Percentiles rank a stretch among this genome's conserved stretches.
Conservation (phyloP, 1,140 invertebrate genomes). For the Pseudachorutes palmiensis region DNA sequence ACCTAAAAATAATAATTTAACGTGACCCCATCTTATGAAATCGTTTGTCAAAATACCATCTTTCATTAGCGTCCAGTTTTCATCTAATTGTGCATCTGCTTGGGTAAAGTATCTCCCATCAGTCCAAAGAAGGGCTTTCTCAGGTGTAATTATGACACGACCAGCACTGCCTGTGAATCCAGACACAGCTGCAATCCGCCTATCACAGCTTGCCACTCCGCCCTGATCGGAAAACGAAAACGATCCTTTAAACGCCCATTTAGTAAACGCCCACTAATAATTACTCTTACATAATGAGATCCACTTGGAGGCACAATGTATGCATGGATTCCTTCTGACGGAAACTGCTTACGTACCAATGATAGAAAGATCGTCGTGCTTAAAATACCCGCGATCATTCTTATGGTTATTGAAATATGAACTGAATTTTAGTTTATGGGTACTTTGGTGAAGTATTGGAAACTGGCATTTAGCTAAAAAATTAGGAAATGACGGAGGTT, state of each 20-base stretch:
- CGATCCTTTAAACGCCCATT: not conserved
- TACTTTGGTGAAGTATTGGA: no score
- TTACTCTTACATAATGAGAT: not conserved
- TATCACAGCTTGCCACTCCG: slow-evolving; percentile 51
- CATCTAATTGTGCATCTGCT: slow-evolving; percentile 64
- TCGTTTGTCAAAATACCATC: slow-evolving; percentile 5
- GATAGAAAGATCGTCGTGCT: no score
- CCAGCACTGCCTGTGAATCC: slow-evolving; percentile 79
- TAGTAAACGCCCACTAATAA: not conserved
- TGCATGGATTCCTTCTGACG: no score
- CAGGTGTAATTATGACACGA: slow-evolving; percentile 69
- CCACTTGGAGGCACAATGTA: not conserved
- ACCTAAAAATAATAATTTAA: slow-evolving; percentile 14
- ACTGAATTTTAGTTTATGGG: no score
- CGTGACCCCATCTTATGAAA: not conserved
- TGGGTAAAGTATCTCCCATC: slow-evolving; percentile 74
- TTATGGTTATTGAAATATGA: no score
- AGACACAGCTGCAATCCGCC: slow-evolving; percentile 68
- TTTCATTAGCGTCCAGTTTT: slow-evolving; percentile 67
- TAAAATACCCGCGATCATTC: no score
- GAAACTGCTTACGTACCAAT: no score
- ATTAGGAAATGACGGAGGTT: no score
- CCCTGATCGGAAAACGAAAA: no score
- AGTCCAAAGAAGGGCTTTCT: slow-evolving; percentile 75
- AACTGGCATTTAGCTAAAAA: no score